Percentiles rank a stretch among this genome's conserved stretches.
phyloP scores from a whole-genome alignment of 1,140 invertebrate species.

The Drosophila ogumai region DNA sequence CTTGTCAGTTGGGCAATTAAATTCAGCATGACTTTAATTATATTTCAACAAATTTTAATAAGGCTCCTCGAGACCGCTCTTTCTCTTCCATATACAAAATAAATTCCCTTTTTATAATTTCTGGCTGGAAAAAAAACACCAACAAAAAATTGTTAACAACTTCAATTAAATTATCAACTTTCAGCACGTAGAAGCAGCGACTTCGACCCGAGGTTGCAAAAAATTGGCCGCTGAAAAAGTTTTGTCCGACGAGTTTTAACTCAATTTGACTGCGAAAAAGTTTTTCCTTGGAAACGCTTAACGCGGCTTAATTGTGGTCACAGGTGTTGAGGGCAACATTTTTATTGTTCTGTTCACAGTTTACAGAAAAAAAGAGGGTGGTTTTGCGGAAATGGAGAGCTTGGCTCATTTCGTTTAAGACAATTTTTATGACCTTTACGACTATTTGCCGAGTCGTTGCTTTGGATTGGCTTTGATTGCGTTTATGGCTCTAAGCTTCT shows the following conservation, averaged over 20 bases:
- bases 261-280: conserved; percentile 74
- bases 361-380: conserved; percentile 45
- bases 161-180: conserved; percentile 83
- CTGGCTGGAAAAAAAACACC: conserved; percentile 19
- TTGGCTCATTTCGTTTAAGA: conserved; percentile 63
- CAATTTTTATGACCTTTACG: conserved; percentile 80
- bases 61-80: conserved; percentile 41
- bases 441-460: conserved; percentile 69
- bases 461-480: conserved; percentile 69
- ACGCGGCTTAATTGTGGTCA: conserved; percentile 83
- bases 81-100: conserved; percentile 16
- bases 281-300: conserved; percentile 70
- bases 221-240: conserved; percentile 58
- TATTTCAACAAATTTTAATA: conserved; percentile 80
- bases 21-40: conserved; percentile 72
- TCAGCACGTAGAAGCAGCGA: conserved; percentile 39
- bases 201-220: conserved; percentile 47
- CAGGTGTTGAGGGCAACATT: conserved; percentile 76
- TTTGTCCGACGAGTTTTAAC: conserved; percentile 60
- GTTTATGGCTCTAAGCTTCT: conserved; percentile 60
- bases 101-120: conserved; percentile 36
- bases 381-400: not conserved
- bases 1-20: conserved; percentile 74
- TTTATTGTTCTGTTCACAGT: conserved; percentile 84
- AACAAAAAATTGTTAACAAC: conserved; percentile 74